phyloP scores from a whole-genome alignment of 1,140 invertebrate genomes.

The Trachymyrmex septentrionalis region DNA sequence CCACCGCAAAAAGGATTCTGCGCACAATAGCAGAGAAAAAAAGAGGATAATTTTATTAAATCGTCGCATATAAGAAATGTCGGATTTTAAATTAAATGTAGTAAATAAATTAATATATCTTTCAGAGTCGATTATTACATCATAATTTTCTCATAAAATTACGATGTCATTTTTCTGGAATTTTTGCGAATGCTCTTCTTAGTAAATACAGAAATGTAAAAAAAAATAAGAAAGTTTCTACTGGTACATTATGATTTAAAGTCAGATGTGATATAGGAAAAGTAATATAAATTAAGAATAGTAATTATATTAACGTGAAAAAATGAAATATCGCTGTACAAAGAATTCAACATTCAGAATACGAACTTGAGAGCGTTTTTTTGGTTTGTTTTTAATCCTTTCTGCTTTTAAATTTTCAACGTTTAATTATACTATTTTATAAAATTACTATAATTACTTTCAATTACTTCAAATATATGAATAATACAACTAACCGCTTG shows the following conservation, averaged over 20 bases:
- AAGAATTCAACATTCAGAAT: background rate
- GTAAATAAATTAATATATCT: slow-evolving; percentile 2
- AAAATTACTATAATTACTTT: background rate
- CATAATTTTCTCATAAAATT: background rate
- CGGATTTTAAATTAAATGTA: background rate
- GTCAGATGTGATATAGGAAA: background rate
- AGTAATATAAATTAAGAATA: background rate
- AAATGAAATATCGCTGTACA: background rate
- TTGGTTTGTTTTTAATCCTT: background rate
- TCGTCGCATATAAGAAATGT: background rate
- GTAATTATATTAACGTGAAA: background rate
- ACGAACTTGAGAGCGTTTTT: background rate
- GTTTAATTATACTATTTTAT: background rate
- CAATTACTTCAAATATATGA: slow-evolving; percentile 9
- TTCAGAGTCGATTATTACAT: background rate
- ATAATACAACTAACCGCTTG: slow-evolving; percentile 9
- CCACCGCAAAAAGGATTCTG: background rate
- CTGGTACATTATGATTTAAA: background rate
- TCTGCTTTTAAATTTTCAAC: background rate
- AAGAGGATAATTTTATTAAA: background rate
- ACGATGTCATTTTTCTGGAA: background rate
- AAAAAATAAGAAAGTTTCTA: background rate
- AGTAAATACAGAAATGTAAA: background rate
- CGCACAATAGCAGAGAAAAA: background rate
- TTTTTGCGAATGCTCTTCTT: background rate